Evolutionary conservation across 2,888 invertebrate genomes (phyloP).

Genomic region (Drosophila buzzatii): DNA sequence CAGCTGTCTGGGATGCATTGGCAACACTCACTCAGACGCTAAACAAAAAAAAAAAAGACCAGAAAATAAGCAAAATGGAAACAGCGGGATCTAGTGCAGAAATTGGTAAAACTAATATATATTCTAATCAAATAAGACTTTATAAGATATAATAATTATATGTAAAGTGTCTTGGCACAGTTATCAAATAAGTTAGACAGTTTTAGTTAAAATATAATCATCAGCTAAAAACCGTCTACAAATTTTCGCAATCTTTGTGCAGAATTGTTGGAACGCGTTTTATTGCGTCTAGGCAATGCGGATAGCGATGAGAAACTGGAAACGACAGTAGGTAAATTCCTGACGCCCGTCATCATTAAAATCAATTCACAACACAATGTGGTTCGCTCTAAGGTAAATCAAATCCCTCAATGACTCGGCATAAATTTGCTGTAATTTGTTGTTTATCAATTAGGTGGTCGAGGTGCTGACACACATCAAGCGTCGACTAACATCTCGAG

Average conservation of each 20-base stretch:
- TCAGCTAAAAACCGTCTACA: not conserved
- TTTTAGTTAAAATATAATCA: not conserved
- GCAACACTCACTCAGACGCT: conserved; percentile 54
- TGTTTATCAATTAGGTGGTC: conserved; percentile 89
- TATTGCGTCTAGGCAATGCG: conserved; percentile 94
- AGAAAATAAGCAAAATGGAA: conserved; percentile 81
- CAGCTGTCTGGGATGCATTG: conserved; percentile 51
- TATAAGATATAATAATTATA: not conserved
- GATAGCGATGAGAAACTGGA: conserved; percentile 96
- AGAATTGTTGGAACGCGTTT: conserved; percentile 95
- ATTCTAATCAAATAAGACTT: not conserved
- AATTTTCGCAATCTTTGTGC: conserved; percentile 36
- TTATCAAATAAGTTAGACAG: not conserved
- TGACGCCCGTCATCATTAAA: conserved; percentile 95
- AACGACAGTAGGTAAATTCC: conserved; percentile 91
- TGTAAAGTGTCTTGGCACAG: not conserved
- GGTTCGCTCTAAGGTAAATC: conserved; percentile 88
- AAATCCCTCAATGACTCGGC: conserved; percentile 49
- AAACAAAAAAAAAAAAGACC: conserved; percentile 38
- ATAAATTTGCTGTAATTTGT: conserved; percentile 16
- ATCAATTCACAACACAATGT: conserved; percentile 94
- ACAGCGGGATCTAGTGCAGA: conserved; percentile 81
- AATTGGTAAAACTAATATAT: conserved; percentile 82
- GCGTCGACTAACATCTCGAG: conserved; percentile 93
- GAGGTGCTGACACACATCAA: conserved; percentile 96